Conservation (phyloP, 2,888 invertebrate genomes). For the Subacronicta megacephala region DNA sequence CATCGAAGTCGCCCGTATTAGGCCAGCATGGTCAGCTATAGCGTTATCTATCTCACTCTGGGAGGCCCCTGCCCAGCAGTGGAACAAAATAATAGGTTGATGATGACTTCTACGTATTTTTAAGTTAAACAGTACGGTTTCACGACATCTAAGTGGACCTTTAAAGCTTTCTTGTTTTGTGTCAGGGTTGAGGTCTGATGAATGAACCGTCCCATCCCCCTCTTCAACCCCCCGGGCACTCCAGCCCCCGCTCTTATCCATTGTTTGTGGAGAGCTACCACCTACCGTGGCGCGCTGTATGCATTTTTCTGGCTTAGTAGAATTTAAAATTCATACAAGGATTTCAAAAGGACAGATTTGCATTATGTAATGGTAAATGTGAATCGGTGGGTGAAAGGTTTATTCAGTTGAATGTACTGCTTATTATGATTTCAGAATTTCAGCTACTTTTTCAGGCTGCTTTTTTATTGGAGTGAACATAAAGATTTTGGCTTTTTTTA, state of each 20-base stretch:
- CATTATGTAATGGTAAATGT: constrained; percentile 19
- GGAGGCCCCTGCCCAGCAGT: too few species aligned
- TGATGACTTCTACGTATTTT: background rate
- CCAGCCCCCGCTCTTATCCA: constrained; percentile 68
- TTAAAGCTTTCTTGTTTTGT: constrained; percentile 14
- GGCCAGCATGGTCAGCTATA: too few species aligned
- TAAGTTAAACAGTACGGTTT: background rate
- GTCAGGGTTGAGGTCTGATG: constrained; percentile 36
- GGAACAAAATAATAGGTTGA: too few species aligned
- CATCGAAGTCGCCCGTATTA: too few species aligned
- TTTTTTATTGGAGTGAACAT: background rate
- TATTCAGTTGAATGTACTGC: background rate
- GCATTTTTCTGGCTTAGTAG: constrained; percentile 48
- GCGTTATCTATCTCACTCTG: too few species aligned
- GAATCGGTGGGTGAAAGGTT: constrained; percentile 1
- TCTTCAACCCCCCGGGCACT: constrained; percentile 53
- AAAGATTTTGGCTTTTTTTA: too few species aligned
- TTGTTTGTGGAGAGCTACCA: constrained; percentile 69
- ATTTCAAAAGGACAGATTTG: constrained; percentile 47
- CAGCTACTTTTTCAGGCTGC: background rate
- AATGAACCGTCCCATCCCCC: constrained; percentile 43
- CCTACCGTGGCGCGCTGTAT: constrained; percentile 49
- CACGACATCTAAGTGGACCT: constrained; percentile 2
- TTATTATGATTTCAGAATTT: constrained; percentile 2
- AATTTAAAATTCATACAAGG: constrained; percentile 62